Percentiles rank a stretch among this genome's conserved stretches.
phyloP scores from a whole-genome alignment of 2,797 vertebrate genomes.

The Thunnus albacares region DNA sequence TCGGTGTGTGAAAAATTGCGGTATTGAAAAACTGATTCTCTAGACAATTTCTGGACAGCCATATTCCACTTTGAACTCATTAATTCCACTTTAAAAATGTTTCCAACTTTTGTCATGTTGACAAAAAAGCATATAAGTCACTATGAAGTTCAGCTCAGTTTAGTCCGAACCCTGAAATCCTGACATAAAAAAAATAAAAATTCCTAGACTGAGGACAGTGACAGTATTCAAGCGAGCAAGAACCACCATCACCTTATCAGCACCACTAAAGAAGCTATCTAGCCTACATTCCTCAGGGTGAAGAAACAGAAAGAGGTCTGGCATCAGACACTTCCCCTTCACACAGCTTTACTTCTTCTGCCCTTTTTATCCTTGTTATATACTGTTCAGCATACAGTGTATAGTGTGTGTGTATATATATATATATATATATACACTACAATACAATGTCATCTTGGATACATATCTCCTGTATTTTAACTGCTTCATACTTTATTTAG shows the following conservation, averaged over 20 bases:
- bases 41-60: neutral
- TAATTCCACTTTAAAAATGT: neutral
- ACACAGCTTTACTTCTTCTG: neutral
- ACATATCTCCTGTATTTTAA: neutral
- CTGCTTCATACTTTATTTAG: conserved; percentile 8
- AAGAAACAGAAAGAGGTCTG: conserved; percentile 24
- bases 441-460: neutral
- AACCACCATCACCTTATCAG: conserved; percentile 53
- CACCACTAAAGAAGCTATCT: conserved; percentile 40
- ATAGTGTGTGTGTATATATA: neutral
- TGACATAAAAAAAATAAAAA: neutral
- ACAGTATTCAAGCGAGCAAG: neutral
- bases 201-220: neutral
- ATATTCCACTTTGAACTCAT: neutral
- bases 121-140: neutral
- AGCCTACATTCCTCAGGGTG: conserved; percentile 50
- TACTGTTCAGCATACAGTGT: neutral
- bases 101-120: no score
- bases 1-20: neutral
- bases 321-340: neutral
- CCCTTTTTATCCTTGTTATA: neutral
- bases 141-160: no score
- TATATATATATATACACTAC: neutral
- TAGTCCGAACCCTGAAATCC: neutral
- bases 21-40: neutral